Evolutionary conservation across 2,888 invertebrate species (phyloP), one percentile per base, ranked within the genome.

Genomic region (Caenorhabditis wallacei): DNA sequence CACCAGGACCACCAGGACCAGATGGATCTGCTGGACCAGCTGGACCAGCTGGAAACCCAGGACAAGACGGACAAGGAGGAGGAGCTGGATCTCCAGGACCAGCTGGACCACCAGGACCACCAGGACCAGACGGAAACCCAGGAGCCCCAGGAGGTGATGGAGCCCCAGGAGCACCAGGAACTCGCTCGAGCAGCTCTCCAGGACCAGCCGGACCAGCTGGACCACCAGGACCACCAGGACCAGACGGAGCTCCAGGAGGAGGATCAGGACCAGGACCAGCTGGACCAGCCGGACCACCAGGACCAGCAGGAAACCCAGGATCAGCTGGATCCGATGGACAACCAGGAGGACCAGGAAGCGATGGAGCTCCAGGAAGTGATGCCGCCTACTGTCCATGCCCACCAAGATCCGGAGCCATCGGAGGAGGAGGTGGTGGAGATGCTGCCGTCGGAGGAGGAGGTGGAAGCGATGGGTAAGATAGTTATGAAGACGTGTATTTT

Each of bases 271-370:
- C 88, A 80, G 81, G 88, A 71, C 66, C 84, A 54, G 63, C 79
- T 10, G 85, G 88, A 76, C 74, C 82, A 72, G 75, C 84, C 40
- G 88, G 88, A 70, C 84, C 87, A 59, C 72, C 82, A 68, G 88
- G 87, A 85, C 85, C 79, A 63, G 56, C 82, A 18, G 87, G 87
- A 66, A 78, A 85, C 26, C 83, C 86, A 51, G 87, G 87, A 82
- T 26, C 40, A 10, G 80, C 85, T 26, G 87, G 87, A 76, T 54
- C 56, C 10, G 76, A 74, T 16, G 87, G 87, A 85, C 69, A 74
- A 35, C 84, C 85, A 59, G 87, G 87, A 84, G 80, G 80, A 66
- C 83, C 84, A 59, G 87, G 87, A 82, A 51, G 53, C 24, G 85
- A 85, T 35, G 87, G 85, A 66, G 74, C 81, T 7, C 85, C 85